Evolutionary conservation across 2,113 vertebrate genomes (phyloP).

Genomic region (Mobula hypostoma): DNA sequence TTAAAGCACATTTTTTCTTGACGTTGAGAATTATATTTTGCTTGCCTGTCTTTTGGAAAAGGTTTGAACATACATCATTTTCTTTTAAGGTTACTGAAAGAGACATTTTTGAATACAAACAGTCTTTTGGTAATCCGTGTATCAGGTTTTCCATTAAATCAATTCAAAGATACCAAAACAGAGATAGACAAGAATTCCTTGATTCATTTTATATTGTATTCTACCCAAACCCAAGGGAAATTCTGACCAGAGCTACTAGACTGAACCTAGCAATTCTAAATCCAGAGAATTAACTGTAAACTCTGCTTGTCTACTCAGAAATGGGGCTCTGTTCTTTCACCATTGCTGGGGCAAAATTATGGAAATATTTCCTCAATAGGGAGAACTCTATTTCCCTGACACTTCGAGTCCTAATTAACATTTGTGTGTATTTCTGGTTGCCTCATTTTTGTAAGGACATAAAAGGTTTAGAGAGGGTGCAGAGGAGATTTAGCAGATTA

Average conservation of each 20-base stretch:
- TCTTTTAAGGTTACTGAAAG: not conserved
- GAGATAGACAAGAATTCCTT: not conserved
- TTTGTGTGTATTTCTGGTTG: too few relatives aligned
- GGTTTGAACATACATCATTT: not conserved
- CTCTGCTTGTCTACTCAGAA: not conserved
- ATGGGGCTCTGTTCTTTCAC: too few relatives aligned
- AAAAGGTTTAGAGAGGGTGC: too few relatives aligned
- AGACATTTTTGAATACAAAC: not conserved
- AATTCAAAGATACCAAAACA: not conserved
- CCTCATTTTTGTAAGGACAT: too few relatives aligned
- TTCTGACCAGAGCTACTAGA: not conserved
- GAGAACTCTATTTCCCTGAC: too few relatives aligned
- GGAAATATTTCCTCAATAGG: too few relatives aligned
- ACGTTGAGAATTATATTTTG: not conserved
- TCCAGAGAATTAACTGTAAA: not conserved
- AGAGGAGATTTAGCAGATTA: too few relatives aligned
- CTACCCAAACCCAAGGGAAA: not conserved
- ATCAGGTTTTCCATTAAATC: not conserved
- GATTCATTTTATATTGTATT: not conserved
- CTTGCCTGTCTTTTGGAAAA: not conserved
- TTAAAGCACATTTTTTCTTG: not conserved
- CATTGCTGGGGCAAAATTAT: too few relatives aligned
- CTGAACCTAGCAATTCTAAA: not conserved
- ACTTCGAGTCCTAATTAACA: too few relatives aligned
- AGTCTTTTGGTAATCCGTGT: not conserved